These are phyloP conservation scores for Oncopodura yosiiana DNA, from an alignment of 1,140 invertebrate genomes.

Conservation along the genomic window DNA sequence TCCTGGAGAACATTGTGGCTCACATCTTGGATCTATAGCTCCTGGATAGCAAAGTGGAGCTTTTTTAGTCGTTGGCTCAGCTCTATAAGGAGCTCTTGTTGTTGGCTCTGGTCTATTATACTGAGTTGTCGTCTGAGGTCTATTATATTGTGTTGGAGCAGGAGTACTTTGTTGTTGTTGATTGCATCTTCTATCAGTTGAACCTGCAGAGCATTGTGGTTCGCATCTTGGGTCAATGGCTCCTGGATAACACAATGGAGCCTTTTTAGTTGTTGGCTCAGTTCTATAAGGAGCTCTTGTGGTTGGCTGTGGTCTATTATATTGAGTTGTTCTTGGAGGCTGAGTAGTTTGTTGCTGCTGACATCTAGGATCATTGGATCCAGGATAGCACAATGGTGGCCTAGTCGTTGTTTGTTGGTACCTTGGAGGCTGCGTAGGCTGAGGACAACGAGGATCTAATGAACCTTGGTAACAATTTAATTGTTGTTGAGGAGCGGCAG, in stretches of 20 bases:
- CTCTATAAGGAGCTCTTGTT: background rate
- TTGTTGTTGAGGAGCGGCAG: constrained; percentile 31
- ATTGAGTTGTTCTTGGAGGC: too few relatives aligned
- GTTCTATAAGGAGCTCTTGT: too few relatives aligned
- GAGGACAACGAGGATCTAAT: constrained; percentile 41
- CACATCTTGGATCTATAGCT: constrained; percentile 40
- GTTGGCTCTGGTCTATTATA: background rate
- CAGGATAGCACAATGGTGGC: constrained; percentile 38
- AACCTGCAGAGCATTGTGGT: constrained; percentile 37
- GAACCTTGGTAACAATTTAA: constrained; percentile 39
- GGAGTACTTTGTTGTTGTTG: constrained; percentile 16
- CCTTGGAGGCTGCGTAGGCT: constrained; percentile 30
- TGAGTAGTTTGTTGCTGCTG: constrained; percentile 38
- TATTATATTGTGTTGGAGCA: background rate
- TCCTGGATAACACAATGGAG: constrained; percentile 39
- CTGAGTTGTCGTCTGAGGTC: too few relatives aligned
- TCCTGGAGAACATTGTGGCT: constrained; percentile 38
- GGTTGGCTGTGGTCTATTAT: too few relatives aligned
- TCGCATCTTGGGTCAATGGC: constrained; percentile 41
- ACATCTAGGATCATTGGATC: constrained; percentile 40
- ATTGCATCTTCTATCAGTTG: constrained; percentile 39
- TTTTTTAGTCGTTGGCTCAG: constrained; percentile 16
- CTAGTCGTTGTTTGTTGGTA: background rate
- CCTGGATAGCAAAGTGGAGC: constrained; percentile 39
- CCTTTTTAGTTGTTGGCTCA: constrained; percentile 12